These are phyloP conservation scores for Otis tarda DNA, from an alignment of 2,113 vertebrate genomes.

Conservation along the genomic window DNA sequence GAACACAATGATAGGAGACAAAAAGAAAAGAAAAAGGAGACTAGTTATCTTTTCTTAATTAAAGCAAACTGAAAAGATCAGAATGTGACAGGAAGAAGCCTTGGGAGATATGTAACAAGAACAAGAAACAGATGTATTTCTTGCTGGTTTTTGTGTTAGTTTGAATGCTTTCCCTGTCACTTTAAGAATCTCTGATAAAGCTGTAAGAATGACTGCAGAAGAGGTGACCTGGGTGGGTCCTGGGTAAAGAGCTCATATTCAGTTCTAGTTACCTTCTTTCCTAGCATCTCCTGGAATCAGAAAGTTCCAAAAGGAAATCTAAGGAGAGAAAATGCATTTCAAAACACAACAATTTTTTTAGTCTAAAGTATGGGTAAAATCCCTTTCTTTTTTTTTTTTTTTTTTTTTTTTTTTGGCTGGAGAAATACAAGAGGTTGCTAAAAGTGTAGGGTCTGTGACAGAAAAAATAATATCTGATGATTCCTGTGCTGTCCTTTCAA, in stretches of 20 bases:
- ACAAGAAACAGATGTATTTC: not conserved
- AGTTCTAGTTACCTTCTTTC: not conserved
- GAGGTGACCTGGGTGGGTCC: not conserved
- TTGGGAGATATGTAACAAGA: not conserved
- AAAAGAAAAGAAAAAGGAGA: rapidly evolving
- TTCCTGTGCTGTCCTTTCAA: not conserved
- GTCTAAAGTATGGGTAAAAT: not conserved
- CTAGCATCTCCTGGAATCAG: not conserved
- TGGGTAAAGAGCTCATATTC: not conserved
- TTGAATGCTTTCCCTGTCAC: not conserved
- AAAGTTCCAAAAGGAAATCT: not conserved
- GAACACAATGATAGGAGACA: not conserved
- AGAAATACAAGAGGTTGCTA: not conserved
- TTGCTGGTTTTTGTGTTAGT: not conserved
- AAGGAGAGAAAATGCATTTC: not conserved
- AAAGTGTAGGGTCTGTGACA: not conserved
- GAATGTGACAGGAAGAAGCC: not conserved
- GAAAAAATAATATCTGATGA: not conserved
- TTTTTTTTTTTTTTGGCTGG: not conserved
- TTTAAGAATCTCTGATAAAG: not conserved
- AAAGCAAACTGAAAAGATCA: not conserved
- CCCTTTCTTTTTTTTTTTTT: not conserved
- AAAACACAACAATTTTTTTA: not conserved
- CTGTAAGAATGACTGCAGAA: not conserved
- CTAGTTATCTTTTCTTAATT: not conserved